Base-by-base conservation (phyloP, 2,888 invertebrate genomes). In the Andrena praecox region DNA sequence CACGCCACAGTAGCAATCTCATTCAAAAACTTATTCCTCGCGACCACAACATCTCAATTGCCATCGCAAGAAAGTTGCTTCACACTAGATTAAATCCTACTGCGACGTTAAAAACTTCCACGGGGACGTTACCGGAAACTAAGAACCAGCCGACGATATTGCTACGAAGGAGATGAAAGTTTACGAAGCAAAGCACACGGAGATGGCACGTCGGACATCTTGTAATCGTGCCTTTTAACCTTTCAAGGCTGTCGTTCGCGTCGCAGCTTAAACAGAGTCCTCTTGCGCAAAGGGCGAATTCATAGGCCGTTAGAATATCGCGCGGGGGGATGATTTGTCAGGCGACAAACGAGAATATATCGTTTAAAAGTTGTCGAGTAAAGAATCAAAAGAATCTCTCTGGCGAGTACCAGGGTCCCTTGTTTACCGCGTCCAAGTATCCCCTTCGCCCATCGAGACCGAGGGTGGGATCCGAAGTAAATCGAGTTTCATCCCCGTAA, bases 401-500 rank as follows among this genome's bases (percentile, higher is more conserved):
- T 5, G 35, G 29, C 24, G 24, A 71, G 79, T 42, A 66, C 68
- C 16, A 16, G 62, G 48, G 56, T 70, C 85, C 75, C 76, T 78
- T 84, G 84, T 87, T 87, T 87, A 86, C 82, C 80, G 82, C 72
- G 76, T 67, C 82, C 76, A 82, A 77, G 82, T 77, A 85, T 84
- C 86, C 80, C 67, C 66, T 16, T 64, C 62, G 70, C 52, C 73
- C 54, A 64, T 27, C 42, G 60, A 62, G 71, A 60, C 48, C 66
- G 68, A 66, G 70, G 42, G 42, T 42, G 42, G 80, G 77, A 63
- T 68, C 59, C 69, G 60, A 66, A 77, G 80, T 80, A 87, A 87
- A 87, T 87, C 87, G 84, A 86, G 86, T 86, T 87, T 87, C 86
- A 84, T 80, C 82, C 78, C 78, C 71, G 82, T 84, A 81, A 86